phyloP scores from a whole-genome alignment of 2,113 vertebrate genomes.

The Pachypanchax playfairii region DNA sequence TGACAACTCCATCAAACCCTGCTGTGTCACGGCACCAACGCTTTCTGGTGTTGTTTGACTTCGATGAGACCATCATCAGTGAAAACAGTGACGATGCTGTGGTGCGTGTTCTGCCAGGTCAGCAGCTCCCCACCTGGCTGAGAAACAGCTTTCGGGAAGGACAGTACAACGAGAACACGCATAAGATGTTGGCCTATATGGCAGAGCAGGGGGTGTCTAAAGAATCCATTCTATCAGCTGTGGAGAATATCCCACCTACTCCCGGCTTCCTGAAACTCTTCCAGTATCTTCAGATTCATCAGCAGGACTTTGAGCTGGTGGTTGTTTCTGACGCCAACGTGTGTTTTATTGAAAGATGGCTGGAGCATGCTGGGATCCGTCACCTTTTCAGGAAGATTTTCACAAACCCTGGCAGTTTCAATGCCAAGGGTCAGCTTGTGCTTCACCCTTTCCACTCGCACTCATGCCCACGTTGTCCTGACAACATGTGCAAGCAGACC shows the following conservation, averaged over 20 bases:
- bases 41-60: constrained; percentile 91
- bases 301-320: constrained; percentile 85
- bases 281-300: constrained; percentile 83
- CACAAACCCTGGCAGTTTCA: constrained; percentile 87
- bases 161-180: constrained; percentile 89
- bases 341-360: constrained; percentile 86
- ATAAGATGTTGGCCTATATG: constrained; percentile 84
- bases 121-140: constrained; percentile 83
- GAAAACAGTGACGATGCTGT: constrained; percentile 91
- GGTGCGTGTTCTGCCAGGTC: constrained; percentile 78
- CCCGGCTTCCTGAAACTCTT: constrained; percentile 85
- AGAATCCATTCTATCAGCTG: constrained; percentile 73
- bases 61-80: constrained; percentile 92
- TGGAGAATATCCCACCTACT: constrained; percentile 85
- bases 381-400: constrained; percentile 87
- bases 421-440: constrained; percentile 80
- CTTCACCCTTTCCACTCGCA: constrained; percentile 90
- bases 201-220: constrained; percentile 85
- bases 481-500: constrained; percentile 95
- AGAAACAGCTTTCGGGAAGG: constrained; percentile 81
- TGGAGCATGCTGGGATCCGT: constrained; percentile 76
- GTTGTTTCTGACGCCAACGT: constrained; percentile 93
- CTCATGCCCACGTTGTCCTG: constrained; percentile 85
- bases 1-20: constrained; percentile 62
- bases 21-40: constrained; percentile 37